A percentile compares a stretch with the other conserved stretches of the same genome.
phyloP scores from a whole-genome alignment of 2,888 invertebrate genomes.

The Clistopyga incitator region DNA sequence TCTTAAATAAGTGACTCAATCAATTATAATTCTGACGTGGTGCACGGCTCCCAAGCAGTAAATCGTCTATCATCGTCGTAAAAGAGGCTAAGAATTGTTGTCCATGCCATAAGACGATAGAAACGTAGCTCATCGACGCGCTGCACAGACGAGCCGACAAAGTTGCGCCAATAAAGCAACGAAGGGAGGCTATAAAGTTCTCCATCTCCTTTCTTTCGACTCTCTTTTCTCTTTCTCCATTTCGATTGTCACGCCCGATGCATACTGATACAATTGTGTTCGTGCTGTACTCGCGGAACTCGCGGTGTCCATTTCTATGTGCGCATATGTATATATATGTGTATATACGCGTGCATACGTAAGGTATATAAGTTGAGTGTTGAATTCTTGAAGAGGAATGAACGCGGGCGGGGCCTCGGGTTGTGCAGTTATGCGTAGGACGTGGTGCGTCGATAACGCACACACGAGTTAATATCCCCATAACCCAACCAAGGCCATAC shows the following conservation, averaged over 20 bases:
- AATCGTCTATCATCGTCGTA: constrained; percentile 47
- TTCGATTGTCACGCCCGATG: constrained; percentile 67
- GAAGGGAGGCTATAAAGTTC: constrained; percentile 62
- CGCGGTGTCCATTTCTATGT: background rate
- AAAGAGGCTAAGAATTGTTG: background rate
- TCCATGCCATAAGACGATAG: constrained; percentile 1
- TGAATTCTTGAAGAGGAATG: constrained; percentile 16
- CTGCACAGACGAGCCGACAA: constrained; percentile 67
- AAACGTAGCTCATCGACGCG: constrained; percentile 54
- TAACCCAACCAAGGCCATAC: constrained; percentile 2
- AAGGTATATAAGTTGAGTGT: background rate
- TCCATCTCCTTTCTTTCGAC: constrained; percentile 27
- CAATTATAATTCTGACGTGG: constrained; percentile 57
- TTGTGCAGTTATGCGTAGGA: constrained; percentile 63
- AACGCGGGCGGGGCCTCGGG: constrained; percentile 59
- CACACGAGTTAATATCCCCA: constrained; percentile 45
- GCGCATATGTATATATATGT: too few relatives aligned
- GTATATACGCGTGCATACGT: too few relatives aligned
- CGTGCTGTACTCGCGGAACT: constrained; percentile 36
- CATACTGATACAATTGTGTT: constrained; percentile 66
- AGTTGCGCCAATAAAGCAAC: constrained; percentile 65
- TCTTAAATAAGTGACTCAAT: constrained; percentile 62
- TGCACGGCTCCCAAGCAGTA: constrained; percentile 16
- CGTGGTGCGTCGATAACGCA: constrained; percentile 61
- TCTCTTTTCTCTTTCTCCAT: constrained; percentile 41